A percentile compares a stretch with the other conserved stretches of the same genome.
Evolutionary conservation across 2,797 vertebrate species (phyloP).

Genomic region (Avahi laniger): DNA sequence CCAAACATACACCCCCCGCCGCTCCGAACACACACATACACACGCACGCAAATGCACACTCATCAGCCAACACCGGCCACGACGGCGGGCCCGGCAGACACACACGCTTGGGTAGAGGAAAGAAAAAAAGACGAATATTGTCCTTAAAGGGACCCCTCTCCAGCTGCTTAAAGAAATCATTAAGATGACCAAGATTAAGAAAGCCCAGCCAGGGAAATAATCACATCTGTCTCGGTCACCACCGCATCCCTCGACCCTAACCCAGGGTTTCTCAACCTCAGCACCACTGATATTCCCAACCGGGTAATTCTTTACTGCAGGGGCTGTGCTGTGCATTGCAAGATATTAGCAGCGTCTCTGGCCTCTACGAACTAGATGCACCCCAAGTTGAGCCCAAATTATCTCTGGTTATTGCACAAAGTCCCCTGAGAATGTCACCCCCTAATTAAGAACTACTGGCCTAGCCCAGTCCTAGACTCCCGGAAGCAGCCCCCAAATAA

Average conservation of each 20-base stretch:
- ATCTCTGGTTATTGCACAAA: background rate
- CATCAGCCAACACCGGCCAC: background rate
- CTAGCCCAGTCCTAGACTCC: background rate
- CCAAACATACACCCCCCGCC: conserved; percentile 20
- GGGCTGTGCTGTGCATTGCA: background rate
- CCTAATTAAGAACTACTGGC: background rate
- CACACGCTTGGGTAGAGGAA: background rate
- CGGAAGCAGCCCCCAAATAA: background rate
- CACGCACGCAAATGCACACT: background rate
- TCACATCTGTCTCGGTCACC: background rate
- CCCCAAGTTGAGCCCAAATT: background rate
- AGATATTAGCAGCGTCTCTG: background rate
- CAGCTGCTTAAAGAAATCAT: background rate
- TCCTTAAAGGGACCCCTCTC: background rate
- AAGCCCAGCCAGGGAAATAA: background rate
- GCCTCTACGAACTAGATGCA: background rate
- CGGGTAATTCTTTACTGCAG: too few relatives aligned
- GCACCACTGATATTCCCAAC: fast-evolving
- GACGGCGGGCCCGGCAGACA: background rate
- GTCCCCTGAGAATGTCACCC: background rate
- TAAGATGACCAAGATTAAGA: background rate
- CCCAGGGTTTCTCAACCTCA: background rate
- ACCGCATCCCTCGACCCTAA: fast-evolving
- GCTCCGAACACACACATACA: background rate
- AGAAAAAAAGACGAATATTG: background rate